Evolutionary conservation across 2,888 invertebrate species (phyloP).

Genomic region (Amphipyra berbera): DNA sequence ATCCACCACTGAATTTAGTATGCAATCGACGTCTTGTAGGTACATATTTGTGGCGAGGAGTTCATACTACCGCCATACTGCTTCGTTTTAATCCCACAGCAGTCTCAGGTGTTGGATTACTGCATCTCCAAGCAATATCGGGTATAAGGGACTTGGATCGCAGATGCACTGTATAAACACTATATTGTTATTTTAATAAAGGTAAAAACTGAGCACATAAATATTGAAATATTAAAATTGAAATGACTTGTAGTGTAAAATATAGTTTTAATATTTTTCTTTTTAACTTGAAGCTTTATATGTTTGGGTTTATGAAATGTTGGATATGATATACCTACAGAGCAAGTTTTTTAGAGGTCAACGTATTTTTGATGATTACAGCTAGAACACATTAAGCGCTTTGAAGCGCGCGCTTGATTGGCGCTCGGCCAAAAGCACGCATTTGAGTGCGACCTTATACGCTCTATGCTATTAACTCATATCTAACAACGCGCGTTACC

Average conservation of each 20-base stretch:
- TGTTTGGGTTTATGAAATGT: not conserved
- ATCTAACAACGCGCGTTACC: too few relatives aligned
- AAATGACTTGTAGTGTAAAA: constrained; percentile 16
- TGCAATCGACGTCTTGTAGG: constrained; percentile 30
- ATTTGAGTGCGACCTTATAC: too few relatives aligned
- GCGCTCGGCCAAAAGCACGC: too few relatives aligned
- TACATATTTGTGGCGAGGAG: constrained; percentile 51
- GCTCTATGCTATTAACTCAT: too few relatives aligned
- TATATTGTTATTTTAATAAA: constrained; percentile 45
- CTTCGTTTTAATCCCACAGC: constrained; percentile 60
- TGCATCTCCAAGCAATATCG: constrained; percentile 57
- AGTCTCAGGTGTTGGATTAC: constrained; percentile 70
- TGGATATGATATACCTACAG: not conserved
- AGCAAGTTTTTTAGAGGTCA: too few relatives aligned
- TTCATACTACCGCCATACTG: constrained; percentile 43
- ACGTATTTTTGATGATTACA: too few relatives aligned
- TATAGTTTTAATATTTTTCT: constrained; percentile 7
- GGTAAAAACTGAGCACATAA: constrained; percentile 22
- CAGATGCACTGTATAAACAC: constrained; percentile 43
- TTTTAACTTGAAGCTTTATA: not conserved
- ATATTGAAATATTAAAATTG: constrained; percentile 29
- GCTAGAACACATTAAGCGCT: too few relatives aligned
- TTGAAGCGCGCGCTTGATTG: too few relatives aligned
- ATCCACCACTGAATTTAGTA: constrained; percentile 36
- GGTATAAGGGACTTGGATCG: constrained; percentile 42